Conservation (phyloP, 2,113 vertebrate genomes). For the Lethenteron reissneri region DNA sequence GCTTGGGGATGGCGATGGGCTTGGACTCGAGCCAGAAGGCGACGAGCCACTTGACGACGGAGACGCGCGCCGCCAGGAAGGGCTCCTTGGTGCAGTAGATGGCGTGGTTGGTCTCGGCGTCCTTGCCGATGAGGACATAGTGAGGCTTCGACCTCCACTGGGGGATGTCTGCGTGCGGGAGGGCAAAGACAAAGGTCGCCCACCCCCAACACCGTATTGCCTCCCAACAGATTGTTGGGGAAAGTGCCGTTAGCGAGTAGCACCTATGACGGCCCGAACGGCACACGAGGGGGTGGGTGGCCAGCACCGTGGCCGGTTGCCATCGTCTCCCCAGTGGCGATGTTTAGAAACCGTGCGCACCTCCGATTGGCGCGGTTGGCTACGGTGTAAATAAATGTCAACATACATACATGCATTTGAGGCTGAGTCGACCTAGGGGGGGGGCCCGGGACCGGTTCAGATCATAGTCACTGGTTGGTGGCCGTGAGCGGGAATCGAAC, state of each 20-base stretch:
- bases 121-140: slow-evolving; percentile 31
- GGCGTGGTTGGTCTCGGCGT: slow-evolving; percentile 56
- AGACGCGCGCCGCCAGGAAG: slow-evolving; percentile 72
- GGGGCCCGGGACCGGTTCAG: too few species aligned
- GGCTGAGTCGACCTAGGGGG: too few species aligned
- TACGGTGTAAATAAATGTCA: too few species aligned
- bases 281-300: too few species aligned
- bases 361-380: too few species aligned
- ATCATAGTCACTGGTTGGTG: too few species aligned
- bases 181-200: neutral
- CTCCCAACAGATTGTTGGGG: neutral
- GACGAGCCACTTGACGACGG: slow-evolving; percentile 94
- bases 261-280: neutral
- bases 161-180: slow-evolving; percentile 42
- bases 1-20: neutral
- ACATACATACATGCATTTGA: too few species aligned
- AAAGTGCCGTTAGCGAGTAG: too few species aligned
- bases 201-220: neutral
- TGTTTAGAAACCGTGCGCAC: too few species aligned
- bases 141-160: slow-evolving; percentile 62
- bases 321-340: too few species aligned
- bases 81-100: slow-evolving; percentile 78
- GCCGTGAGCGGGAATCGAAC: too few species aligned
- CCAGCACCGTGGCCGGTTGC: too few species aligned
- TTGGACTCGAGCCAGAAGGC: slow-evolving; percentile 81